Base-by-base conservation (phyloP, 2,888 invertebrate species). In the Malthinus flaveolus region DNA sequence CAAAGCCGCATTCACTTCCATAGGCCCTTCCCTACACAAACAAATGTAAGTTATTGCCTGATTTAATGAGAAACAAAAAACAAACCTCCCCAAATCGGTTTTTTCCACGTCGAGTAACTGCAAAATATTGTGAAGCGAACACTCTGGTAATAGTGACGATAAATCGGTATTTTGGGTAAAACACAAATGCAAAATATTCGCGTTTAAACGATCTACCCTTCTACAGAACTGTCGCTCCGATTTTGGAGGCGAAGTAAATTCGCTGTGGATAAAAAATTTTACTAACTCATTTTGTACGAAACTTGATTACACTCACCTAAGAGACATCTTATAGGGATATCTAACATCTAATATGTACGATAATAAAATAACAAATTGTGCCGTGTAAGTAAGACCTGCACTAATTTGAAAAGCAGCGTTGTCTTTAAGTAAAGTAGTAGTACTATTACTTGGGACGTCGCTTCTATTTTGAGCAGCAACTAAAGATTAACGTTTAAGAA, bases 331-430 rank as follows among this genome's bases (percentile, higher is more conserved):
- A 68, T 88, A 87, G 34, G 95, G 95, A 74, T 95, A 82, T 64
- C 89, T 83, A 51, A 90, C 84, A 79, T 94, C 91, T 61, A 95
- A 82, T 75, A 90, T 90, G 82, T 88, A 92, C 47, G 94, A 90
- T 65, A 95, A 81, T 65, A 94, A 82, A 73, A 89, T 87, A 44
- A 91, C 85, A 67, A 96, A 82, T 81, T 96, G 96, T 56, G 94
- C 89, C 36, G 91, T 88, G 75, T 94, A 92, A 37, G 90, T 89
- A 39, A 96, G 84, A 50, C 92, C 95, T 64, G 89, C 93, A 75
- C 85, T 86, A 66, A 89, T 89, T 63, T 87, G 87, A 72, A 87
- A 88, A 39, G 88, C 87, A 66, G 87, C 85, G 75, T 89, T 87
- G 64, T 83, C 83, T 70, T 85, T 85, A 10, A 84, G 82, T 57